Conservation (phyloP, 1,140 invertebrate species). For the Saccostrea glomerata region DNA sequence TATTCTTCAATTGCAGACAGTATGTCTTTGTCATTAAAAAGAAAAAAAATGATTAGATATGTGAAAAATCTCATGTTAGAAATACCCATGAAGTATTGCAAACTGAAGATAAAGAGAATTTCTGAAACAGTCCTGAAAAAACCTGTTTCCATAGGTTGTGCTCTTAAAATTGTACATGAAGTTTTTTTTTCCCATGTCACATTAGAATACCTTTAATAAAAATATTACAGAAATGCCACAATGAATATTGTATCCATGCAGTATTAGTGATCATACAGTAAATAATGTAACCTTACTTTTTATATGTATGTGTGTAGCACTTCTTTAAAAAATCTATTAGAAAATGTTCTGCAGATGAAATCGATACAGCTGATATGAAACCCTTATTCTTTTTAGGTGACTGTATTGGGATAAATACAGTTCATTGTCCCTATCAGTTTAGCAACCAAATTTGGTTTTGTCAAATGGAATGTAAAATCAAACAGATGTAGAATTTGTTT, state of each 20-base stretch:
- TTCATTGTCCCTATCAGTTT: neutral
- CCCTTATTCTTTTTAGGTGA: too few species aligned
- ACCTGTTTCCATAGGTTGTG: neutral
- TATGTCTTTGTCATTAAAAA: neutral
- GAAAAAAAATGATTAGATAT: neutral
- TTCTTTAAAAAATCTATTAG: too few species aligned
- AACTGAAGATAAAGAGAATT: neutral
- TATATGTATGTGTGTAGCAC: too few species aligned
- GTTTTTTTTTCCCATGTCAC: neutral
- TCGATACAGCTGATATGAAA: too few species aligned
- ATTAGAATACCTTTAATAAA: neutral
- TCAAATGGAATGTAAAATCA: constrained; percentile 22
- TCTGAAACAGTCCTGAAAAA: neutral
- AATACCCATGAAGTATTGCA: neutral
- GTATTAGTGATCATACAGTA: too few species aligned
- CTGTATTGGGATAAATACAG: too few species aligned
- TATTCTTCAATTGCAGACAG: constrained; percentile 12
- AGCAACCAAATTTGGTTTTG: constrained; percentile 23
- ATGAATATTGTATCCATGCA: too few species aligned
- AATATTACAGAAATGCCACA: neutral
- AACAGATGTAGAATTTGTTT: neutral
- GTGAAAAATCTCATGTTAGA: neutral
- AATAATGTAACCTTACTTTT: too few species aligned
- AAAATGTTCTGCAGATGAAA: too few species aligned
- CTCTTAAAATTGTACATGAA: neutral